These are phyloP conservation scores for Perca schrenkii DNA, from an alignment of 2,113 vertebrate genomes.

Conservation along the genomic window DNA sequence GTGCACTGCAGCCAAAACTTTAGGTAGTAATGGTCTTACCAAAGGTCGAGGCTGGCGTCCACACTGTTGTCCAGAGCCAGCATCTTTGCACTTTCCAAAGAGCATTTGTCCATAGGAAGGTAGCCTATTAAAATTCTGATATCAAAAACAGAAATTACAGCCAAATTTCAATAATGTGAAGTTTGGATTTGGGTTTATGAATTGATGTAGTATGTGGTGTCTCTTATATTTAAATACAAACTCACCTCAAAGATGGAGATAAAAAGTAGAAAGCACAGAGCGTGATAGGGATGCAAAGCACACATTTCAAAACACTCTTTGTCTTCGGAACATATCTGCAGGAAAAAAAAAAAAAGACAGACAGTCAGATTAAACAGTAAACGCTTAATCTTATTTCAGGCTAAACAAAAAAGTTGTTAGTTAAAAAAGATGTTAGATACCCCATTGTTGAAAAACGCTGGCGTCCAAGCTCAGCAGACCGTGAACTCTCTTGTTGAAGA, in stretches of 20 bases:
- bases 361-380: constrained; percentile 44
- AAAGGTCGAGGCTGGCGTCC: constrained; percentile 67
- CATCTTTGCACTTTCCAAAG: constrained; percentile 43
- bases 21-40: constrained; percentile 50
- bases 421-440: constrained; percentile 6
- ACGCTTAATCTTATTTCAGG: neutral
- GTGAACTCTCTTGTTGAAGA: neutral
- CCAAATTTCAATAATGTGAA: neutral
- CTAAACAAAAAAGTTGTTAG: too few species aligned
- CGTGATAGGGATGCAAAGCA: constrained; percentile 12
- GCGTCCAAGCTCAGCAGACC: neutral
- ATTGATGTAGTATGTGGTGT: neutral
- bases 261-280: constrained; percentile 32
- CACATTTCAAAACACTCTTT: neutral
- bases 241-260: constrained; percentile 38
- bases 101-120: constrained; percentile 70
- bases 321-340: constrained; percentile 35
- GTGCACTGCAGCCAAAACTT: neutral
- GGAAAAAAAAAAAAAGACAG: neutral
- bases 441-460: constrained; percentile 18
- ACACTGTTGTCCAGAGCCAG: constrained; percentile 49
- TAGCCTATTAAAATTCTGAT: constrained; percentile 58
- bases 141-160: constrained; percentile 11
- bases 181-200: neutral
- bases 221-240: neutral